Evolutionary conservation across 2,113 vertebrate species (phyloP), one percentile per base, ranked within the genome.

Genomic region (Trogon surrucura): DNA sequence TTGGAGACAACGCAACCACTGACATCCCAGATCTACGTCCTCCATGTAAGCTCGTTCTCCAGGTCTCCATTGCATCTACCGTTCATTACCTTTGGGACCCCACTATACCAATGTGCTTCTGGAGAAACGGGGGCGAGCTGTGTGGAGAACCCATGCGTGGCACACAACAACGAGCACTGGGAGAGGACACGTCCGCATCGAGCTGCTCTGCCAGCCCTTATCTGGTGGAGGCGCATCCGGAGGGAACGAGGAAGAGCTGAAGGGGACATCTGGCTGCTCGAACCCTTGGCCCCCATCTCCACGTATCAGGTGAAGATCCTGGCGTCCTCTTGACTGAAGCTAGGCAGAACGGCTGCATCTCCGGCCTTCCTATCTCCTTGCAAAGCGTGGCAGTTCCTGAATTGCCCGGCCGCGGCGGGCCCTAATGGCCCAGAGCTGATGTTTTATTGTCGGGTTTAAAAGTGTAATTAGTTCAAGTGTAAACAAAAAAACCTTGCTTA

Each of bases 381-480:
- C 90, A 77, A 92, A 98, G 97, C 92, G 14, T 93, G 80, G 95
- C 95, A 98, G 98, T 98, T 98, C 98, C 98, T 98, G 97, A 97
- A 98, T 98, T 98, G 97, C 98, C 96, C 89, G 75, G 60, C 95
- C 95, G 34, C 89, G 41, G 67, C 96, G 2, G 97, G 97, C 97
- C 95, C 97, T 98, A 98, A 98, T 98, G 98, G 98, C 97, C 96
- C 93, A 95, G 97, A 97, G 96, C 97, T 97, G 97, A 98, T 98
- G 98, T 98, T 98, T 98, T 98, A 98, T 98, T 98, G 98, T 98
- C 97, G 98, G 98, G 98, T 98, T 98, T 98, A 98, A 98, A 98
- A 98, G 98, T 98, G 98, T 98, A 98, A 98, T 98, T 98, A 98
- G 98, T 98, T 98, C 98, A 98, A 98, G 98, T 98, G 98, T 98